Evolutionary conservation across 2,888 invertebrate genomes (phyloP).

Genomic region (Himalopsyche japonica): DNA sequence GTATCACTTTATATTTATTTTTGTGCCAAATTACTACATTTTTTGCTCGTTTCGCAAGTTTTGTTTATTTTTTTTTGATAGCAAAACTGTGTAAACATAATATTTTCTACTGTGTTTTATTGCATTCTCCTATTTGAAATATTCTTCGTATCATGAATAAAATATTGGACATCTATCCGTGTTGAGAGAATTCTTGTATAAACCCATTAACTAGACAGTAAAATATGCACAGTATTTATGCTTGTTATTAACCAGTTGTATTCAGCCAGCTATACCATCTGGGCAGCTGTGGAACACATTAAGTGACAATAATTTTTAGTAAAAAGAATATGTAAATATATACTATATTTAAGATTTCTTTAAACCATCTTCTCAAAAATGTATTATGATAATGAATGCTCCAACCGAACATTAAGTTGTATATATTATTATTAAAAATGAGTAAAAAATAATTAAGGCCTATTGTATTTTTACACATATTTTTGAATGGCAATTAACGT

Average conservation of each 20-base stretch:
- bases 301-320: constrained; percentile 1
- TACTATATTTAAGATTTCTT: neutral
- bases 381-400: neutral
- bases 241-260: neutral
- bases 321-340: neutral
- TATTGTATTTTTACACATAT: neutral
- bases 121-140: too few species aligned
- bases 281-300: neutral
- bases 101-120: too few species aligned
- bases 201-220: neutral
- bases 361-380: neutral
- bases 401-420: neutral
- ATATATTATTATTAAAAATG: neutral
- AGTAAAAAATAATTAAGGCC: neutral
- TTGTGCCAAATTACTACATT: neutral
- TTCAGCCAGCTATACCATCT: neutral
- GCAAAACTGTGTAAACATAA: too few species aligned
- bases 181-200: neutral
- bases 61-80: too few species aligned
- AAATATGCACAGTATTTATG: neutral
- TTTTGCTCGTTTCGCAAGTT: neutral
- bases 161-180: neutral
- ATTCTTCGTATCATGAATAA: neutral
- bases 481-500: neutral
- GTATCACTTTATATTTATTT: neutral